phyloP scores from a whole-genome alignment of 2,888 invertebrate genomes.

The Drosophila koepferae region DNA sequence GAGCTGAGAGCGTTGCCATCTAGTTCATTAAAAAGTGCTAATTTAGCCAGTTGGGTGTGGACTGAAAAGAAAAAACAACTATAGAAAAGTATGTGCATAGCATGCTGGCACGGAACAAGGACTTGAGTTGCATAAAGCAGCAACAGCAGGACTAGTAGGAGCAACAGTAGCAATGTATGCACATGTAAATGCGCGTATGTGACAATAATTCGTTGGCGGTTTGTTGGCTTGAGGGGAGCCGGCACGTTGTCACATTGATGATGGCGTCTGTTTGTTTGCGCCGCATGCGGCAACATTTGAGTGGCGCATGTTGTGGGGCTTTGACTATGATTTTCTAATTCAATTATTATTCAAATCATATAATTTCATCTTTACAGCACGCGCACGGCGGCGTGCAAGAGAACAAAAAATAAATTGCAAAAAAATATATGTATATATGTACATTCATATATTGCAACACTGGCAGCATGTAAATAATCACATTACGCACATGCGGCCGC shows the following conservation, averaged over 20 bases:
- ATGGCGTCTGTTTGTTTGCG: constrained; percentile 17
- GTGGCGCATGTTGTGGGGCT: constrained; percentile 40
- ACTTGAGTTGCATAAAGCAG: constrained; percentile 31
- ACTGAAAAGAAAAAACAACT: constrained; percentile 11
- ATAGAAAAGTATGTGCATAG: constrained; percentile 24
- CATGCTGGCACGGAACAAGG: constrained; percentile 21
- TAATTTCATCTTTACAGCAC: constrained; percentile 78
- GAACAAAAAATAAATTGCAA: not conserved
- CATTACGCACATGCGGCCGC: constrained; percentile 61
- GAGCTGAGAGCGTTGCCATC: not conserved
- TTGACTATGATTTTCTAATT: constrained; percentile 81
- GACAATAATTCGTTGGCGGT: constrained; percentile 35
- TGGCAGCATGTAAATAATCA: constrained; percentile 67
- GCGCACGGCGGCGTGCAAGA: constrained; percentile 20
- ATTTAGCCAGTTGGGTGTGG: not conserved
- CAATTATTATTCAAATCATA: constrained; percentile 85
- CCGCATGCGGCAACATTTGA: constrained; percentile 18
- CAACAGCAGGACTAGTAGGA: not conserved
- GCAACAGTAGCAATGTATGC: not conserved
- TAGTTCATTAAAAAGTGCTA: constrained; percentile 4
- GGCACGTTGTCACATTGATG: constrained; percentile 14
- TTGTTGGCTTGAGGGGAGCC: not conserved
- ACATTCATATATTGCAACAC: constrained; percentile 27
- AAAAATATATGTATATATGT: constrained; percentile 3
- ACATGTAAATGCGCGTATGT: constrained; percentile 19